phyloP scores from a whole-genome alignment of 2,113 vertebrate species.

The Phylloscopus trochiloides region DNA sequence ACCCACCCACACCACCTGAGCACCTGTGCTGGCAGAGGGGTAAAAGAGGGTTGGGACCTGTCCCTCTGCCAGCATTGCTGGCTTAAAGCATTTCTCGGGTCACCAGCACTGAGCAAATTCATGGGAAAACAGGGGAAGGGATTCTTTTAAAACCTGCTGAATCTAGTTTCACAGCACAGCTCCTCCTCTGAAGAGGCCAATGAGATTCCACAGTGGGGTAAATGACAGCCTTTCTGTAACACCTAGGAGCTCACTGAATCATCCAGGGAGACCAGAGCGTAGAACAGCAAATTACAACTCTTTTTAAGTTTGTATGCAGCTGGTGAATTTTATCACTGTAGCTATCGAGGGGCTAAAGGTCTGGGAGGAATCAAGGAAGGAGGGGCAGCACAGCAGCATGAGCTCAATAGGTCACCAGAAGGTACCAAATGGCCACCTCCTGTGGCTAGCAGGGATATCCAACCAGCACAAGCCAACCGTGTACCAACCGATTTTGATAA shows the following conservation, averaged over 20 bases:
- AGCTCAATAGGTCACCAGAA: background rate
- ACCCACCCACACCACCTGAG: background rate
- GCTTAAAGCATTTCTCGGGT: background rate
- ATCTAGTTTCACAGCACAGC: background rate
- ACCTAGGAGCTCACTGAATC: background rate
- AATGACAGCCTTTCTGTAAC: background rate
- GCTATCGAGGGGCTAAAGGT: background rate
- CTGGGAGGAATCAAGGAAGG: background rate
- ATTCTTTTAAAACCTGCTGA: background rate
- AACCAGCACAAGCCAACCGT: background rate
- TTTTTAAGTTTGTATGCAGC: background rate
- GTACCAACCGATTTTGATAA: background rate
- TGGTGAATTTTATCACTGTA: background rate
- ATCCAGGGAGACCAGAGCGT: background rate
- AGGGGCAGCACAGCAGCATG: rapidly evolving
- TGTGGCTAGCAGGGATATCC: background rate
- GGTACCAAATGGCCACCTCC: rapidly evolving
- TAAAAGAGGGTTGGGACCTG: background rate
- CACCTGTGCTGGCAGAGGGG: background rate
- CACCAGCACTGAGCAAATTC: background rate
- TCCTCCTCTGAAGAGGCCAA: background rate
- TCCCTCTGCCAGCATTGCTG: background rate
- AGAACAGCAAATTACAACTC: background rate
- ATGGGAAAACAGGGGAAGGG: background rate
- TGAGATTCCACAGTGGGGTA: background rate